Evolutionary conservation across 1,140 invertebrate genomes (phyloP).

Genomic region (Notospermus geniculatus): DNA sequence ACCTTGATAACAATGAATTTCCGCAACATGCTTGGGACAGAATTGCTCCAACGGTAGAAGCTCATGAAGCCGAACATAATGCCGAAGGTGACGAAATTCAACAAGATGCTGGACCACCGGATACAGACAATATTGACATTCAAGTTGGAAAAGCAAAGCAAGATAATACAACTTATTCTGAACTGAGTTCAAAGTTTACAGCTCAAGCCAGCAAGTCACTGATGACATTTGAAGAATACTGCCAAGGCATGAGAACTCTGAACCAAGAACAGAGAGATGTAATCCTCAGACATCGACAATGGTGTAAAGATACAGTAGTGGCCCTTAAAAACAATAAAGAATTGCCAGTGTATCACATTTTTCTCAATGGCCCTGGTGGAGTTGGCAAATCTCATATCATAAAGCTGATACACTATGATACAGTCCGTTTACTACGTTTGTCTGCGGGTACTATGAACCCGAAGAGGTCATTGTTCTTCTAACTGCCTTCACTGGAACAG

Average conservation of each 20-base stretch:
- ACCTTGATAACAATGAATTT: background rate
- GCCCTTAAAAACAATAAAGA: too few species aligned
- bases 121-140: background rate
- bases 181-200: background rate
- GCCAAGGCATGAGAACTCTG: background rate
- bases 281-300: background rate
- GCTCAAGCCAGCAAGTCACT: background rate
- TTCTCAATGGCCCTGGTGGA: constrained; percentile 5
- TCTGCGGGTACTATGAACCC: background rate
- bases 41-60: background rate
- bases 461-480: constrained; percentile 1
- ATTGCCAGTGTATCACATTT: background rate
- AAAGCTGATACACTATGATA: background rate
- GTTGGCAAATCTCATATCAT: background rate
- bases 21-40: constrained; percentile 4
- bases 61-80: background rate
- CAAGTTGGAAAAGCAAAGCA: background rate
- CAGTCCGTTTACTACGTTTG: background rate
- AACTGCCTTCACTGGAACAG: constrained; percentile 4
- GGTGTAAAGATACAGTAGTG: too few species aligned
- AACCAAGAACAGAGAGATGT: background rate
- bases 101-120: background rate
- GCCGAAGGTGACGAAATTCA: background rate
- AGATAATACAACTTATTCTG: background rate
- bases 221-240: constrained; percentile 2